phyloP scores from a whole-genome alignment of 2,888 invertebrate species.

The Euproctis similis region DNA sequence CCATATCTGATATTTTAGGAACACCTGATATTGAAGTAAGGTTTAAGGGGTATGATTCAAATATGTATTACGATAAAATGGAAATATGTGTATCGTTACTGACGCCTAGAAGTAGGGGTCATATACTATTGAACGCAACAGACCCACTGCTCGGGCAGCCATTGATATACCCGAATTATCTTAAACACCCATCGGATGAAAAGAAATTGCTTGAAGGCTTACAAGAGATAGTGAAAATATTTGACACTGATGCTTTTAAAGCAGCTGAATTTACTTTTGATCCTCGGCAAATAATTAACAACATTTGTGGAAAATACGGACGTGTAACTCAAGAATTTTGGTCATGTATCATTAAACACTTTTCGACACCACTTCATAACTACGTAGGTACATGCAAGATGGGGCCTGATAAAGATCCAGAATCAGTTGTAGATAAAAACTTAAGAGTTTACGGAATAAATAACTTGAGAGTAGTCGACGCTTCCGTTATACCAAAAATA shows the following conservation, averaged over 20 bases:
- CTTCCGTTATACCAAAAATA: conserved; percentile 64
- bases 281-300: conserved; percentile 52
- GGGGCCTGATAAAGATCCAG: conserved; percentile 52
- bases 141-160: conserved; percentile 57
- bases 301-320: conserved; percentile 56
- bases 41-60: conserved; percentile 63
- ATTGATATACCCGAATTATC: conserved; percentile 61
- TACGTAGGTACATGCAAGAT: conserved; percentile 68
- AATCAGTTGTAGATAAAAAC: conserved; percentile 56
- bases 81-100: conserved; percentile 60
- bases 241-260: conserved; percentile 65
- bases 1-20: conserved; percentile 51
- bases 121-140: conserved; percentile 54
- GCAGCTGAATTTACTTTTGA: conserved; percentile 57
- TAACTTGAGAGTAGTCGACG: conserved; percentile 60
- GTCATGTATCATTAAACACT: conserved; percentile 64
- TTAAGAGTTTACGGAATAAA: conserved; percentile 51
- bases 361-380: conserved; percentile 61
- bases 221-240: conserved; percentile 55
- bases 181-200: conserved; percentile 52
- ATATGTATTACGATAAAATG: conserved; percentile 65
- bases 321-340: conserved; percentile 60
- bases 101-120: conserved; percentile 63
- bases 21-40: conserved; percentile 64
- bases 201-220: conserved; percentile 60